phyloP scores from a whole-genome alignment of 2,888 invertebrate species.

The Leptinotarsa peninsularis region DNA sequence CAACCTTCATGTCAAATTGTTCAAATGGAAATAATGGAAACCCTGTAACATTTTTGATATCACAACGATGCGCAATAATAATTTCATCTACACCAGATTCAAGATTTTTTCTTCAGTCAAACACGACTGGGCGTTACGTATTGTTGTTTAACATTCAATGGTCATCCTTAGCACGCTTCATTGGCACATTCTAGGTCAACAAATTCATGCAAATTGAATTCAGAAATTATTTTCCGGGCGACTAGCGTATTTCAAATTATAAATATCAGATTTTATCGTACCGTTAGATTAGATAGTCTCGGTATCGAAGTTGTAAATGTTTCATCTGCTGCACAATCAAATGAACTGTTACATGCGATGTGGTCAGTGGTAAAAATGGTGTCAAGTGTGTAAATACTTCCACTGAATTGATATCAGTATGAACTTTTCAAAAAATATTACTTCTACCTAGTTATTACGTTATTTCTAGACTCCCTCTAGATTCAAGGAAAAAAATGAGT shows the following conservation, averaged over 20 bases:
- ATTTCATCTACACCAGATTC: too few relatives aligned
- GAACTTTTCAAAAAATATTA: too few relatives aligned
- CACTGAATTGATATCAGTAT: not conserved
- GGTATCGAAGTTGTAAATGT: not conserved
- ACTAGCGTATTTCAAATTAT: slow-evolving; percentile 8
- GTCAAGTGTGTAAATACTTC: not conserved
- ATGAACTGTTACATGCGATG: slow-evolving; percentile 9
- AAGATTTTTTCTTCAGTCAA: too few relatives aligned
- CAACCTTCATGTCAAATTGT: too few relatives aligned
- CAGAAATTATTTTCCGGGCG: not conserved
- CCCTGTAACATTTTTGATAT: too few relatives aligned
- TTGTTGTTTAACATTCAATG: slow-evolving; percentile 25
- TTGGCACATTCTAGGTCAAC: slow-evolving; percentile 26
- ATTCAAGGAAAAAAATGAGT: too few relatives aligned
- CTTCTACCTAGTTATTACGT: too few relatives aligned
- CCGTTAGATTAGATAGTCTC: slow-evolving; percentile 12
- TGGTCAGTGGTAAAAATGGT: not conserved
- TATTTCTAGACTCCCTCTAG: too few relatives aligned
- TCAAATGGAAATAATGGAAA: too few relatives aligned
- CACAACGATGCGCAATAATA: too few relatives aligned
- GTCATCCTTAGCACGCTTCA: slow-evolving; percentile 28
- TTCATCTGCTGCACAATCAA: not conserved
- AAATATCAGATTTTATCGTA: slow-evolving; percentile 1
- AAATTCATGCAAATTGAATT: slow-evolving; percentile 6
- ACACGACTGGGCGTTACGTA: not conserved